phyloP scores from a whole-genome alignment of 2,113 vertebrate genomes.

The Hippocampus guttulatus region DNA sequence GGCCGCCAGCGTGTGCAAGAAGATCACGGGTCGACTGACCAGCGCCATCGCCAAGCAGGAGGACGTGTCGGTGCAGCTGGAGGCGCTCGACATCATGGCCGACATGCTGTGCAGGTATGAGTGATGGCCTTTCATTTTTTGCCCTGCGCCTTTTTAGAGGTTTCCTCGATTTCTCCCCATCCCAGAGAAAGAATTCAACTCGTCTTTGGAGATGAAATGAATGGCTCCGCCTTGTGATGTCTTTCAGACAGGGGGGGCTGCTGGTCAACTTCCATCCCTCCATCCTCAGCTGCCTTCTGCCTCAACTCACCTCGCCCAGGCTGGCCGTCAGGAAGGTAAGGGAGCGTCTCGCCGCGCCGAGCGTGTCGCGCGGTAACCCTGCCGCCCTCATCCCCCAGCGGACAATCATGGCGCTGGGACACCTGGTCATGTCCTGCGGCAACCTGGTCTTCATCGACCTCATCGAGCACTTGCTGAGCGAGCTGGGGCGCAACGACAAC shows the following conservation, averaged over 20 bases:
- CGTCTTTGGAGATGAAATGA: too few species aligned
- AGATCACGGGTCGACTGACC: constrained; percentile 95
- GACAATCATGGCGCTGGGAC: constrained; percentile 98
- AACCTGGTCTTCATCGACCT: constrained; percentile 98
- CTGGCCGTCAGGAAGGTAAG: constrained; percentile 89
- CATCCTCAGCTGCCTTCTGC: constrained; percentile 96
- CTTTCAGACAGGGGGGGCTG: constrained; percentile 90
- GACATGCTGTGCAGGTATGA: constrained; percentile 90
- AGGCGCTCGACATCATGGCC: constrained; percentile 98
- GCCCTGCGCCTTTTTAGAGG: too few species aligned
- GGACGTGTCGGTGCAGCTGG: constrained; percentile 95
- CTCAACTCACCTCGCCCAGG: constrained; percentile 95
- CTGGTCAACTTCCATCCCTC: constrained; percentile 99
- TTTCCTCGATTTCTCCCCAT: too few species aligned
- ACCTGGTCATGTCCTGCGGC: constrained; percentile 98
- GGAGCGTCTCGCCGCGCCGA: not conserved
- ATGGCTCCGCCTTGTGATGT: not conserved
- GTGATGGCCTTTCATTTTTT: too few species aligned
- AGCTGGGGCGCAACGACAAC: constrained; percentile 95
- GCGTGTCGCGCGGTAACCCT: not conserved
- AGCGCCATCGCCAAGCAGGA: constrained; percentile 99
- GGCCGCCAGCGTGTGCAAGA: constrained; percentile 98
- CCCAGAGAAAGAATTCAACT: too few species aligned
- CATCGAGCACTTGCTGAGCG: constrained; percentile 94
- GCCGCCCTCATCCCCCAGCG: constrained; percentile 60